Evolutionary conservation across 2,888 invertebrate species (phyloP).

Genomic region (Hololepta plana): DNA sequence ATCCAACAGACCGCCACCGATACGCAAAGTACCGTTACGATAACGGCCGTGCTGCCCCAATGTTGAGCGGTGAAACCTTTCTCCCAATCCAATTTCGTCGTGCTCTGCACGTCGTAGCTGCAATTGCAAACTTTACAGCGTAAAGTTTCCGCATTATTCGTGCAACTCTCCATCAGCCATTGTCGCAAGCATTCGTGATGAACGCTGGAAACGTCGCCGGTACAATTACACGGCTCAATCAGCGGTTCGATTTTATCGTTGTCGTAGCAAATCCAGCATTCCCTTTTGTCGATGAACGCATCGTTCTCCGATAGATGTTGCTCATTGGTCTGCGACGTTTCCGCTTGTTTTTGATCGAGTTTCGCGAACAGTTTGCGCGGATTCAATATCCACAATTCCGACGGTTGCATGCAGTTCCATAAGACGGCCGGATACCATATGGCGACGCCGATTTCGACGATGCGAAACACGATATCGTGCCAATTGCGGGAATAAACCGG

Average conservation of each 20-base stretch:
- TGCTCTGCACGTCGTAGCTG: conserved; percentile 61
- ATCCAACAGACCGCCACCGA: conserved; percentile 66
- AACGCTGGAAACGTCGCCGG: conserved; percentile 82
- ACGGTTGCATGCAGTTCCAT: conserved; percentile 92
- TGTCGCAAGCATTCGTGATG: conserved; percentile 80
- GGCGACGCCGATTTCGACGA: conserved; percentile 83
- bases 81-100: conserved; percentile 66
- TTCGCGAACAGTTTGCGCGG: conserved; percentile 65
- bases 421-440: conserved; percentile 91
- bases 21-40: conserved; percentile 61
- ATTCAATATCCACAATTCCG: conserved; percentile 85
- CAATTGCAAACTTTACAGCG: conserved; percentile 76
- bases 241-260: conserved; percentile 59
- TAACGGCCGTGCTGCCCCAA: conserved; percentile 67
- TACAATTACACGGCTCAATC: conserved; percentile 78
- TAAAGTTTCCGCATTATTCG: conserved; percentile 16
- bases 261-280: conserved; percentile 94
- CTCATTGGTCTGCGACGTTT: too few relatives aligned
- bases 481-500: conserved; percentile 81
- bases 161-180: conserved; percentile 65
- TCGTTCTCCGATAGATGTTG: conserved; percentile 25
- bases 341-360: conserved; percentile 11
- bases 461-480: conserved; percentile 80
- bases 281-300: conserved; percentile 39
- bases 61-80: conserved; percentile 66